phyloP scores from a whole-genome alignment of 1,140 invertebrate species.

The Ctenoplectra terminalis region DNA sequence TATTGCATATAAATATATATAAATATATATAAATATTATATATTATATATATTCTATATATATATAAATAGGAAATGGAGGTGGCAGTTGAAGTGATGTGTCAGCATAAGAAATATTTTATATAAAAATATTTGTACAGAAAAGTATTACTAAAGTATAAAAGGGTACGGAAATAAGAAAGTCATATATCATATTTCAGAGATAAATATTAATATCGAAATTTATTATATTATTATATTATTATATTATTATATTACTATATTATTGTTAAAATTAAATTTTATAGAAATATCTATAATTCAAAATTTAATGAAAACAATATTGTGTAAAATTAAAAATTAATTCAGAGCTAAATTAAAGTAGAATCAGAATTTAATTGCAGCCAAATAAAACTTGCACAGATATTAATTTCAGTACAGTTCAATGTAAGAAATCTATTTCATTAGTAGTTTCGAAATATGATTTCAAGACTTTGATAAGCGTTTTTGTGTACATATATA shows the following conservation, averaged over 20 bases:
- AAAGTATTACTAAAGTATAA: constrained; percentile 65
- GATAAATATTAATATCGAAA: constrained; percentile 27
- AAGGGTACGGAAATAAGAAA: constrained; percentile 59
- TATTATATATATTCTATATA: too few species aligned
- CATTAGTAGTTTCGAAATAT: constrained; percentile 8
- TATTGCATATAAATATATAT: constrained; percentile 26
- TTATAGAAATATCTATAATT: constrained; percentile 58
- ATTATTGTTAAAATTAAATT: constrained; percentile 55
- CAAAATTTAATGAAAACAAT: constrained; percentile 27
- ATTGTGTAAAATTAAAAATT: neutral
- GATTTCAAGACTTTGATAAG: constrained; percentile 9
- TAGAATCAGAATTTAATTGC: neutral
- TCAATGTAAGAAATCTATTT: neutral
- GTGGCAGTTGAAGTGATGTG: constrained; percentile 19
- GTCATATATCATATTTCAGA: constrained; percentile 63
- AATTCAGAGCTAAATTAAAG: neutral
- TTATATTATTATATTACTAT: too few species aligned
- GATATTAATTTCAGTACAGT: constrained; percentile 6
- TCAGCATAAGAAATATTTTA: constrained; percentile 76
- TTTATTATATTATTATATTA: too few species aligned
- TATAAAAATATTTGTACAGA: constrained; percentile 81
- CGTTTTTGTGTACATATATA: neutral
- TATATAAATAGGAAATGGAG: constrained; percentile 26
- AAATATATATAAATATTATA: too few species aligned
- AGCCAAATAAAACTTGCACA: constrained; percentile 13